These are phyloP conservation scores for Cyphomyrus discorhynchus DNA, from an alignment of 2,113 vertebrate genomes.

Conservation along the genomic window DNA sequence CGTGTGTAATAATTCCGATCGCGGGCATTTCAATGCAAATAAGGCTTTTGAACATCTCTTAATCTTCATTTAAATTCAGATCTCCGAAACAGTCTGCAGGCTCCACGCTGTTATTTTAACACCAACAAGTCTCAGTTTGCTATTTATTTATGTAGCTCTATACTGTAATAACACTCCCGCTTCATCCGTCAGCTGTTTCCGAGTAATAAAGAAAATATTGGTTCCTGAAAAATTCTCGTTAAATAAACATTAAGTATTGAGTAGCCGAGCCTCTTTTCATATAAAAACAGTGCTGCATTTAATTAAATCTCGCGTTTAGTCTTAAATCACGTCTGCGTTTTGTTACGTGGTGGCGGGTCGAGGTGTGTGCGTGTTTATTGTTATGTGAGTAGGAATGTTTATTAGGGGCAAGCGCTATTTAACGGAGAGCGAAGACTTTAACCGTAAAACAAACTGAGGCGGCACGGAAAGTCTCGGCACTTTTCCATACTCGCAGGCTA, in stretches of 20 bases:
- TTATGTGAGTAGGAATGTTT: neutral
- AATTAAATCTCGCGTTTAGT: neutral
- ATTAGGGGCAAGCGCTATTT: neutral
- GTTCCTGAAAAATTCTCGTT: conserved; percentile 19
- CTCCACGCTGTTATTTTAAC: neutral
- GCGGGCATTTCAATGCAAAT: conserved; percentile 14
- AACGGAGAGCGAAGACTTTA: neutral
- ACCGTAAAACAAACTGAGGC: neutral
- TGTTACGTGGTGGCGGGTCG: neutral
- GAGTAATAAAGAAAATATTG: conserved; percentile 20
- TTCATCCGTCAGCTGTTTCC: conserved; percentile 7
- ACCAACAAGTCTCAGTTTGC: conserved; percentile 7
- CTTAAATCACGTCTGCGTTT: neutral
- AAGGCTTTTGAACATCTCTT: conserved; percentile 16
- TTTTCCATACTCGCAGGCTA: neutral
- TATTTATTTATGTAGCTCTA: conserved; percentile 13
- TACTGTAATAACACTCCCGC: neutral
- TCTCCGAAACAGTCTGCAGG: neutral
- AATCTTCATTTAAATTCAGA: conserved; percentile 19
- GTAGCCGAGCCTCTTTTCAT: conserved; percentile 10
- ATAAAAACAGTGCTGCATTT: neutral
- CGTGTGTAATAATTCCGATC: conserved; percentile 5
- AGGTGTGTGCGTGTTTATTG: neutral
- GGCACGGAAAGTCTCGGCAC: neutral
- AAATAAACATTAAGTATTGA: conserved; percentile 17